Conservation (phyloP, 2,113 vertebrate genomes). For the Chaetops frenatus region DNA sequence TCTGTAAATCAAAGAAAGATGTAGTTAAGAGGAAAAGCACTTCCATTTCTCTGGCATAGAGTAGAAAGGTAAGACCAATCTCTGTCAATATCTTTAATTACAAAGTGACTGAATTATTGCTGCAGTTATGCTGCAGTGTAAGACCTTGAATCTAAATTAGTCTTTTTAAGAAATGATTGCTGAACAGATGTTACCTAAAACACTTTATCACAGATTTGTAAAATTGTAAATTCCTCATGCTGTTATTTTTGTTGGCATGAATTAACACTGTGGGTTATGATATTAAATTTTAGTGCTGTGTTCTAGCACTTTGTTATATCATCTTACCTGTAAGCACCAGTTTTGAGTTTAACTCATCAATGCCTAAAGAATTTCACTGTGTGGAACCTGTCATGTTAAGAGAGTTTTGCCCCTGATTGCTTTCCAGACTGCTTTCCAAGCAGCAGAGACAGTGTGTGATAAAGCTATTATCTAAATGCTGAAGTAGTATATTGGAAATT, state of each 20-base stretch:
- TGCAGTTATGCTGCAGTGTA: slow-evolving; percentile 56
- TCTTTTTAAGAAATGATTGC: slow-evolving; percentile 69
- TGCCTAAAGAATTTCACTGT: slow-evolving; percentile 57
- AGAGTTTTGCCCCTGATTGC: slow-evolving; percentile 43
- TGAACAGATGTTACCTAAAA: slow-evolving; percentile 72
- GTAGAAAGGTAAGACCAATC: slow-evolving; percentile 38
- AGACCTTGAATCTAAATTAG: slow-evolving; percentile 71
- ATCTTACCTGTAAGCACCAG: slow-evolving; percentile 69
- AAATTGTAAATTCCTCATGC: slow-evolving; percentile 70
- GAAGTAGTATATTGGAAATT: slow-evolving; percentile 27
- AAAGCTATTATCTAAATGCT: slow-evolving; percentile 35
- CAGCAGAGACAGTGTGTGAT: neutral
- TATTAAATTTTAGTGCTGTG: slow-evolving; percentile 66
- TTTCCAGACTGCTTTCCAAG: slow-evolving; percentile 25
- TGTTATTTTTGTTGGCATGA: slow-evolving; percentile 73
- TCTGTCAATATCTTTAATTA: slow-evolving; percentile 72
- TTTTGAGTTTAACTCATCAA: slow-evolving; percentile 65
- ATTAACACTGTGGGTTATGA: slow-evolving; percentile 69
- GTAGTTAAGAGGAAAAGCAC: slow-evolving; percentile 29
- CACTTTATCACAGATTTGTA: slow-evolving; percentile 64
- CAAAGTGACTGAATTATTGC: slow-evolving; percentile 66
- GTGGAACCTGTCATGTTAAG: slow-evolving; percentile 45
- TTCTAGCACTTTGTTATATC: slow-evolving; percentile 67
- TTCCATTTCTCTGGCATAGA: slow-evolving; percentile 6
- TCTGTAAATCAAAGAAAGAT: slow-evolving; percentile 48